Evolutionary conservation across 2,113 vertebrate species (phyloP).

Genomic region (Prunella himalayana): DNA sequence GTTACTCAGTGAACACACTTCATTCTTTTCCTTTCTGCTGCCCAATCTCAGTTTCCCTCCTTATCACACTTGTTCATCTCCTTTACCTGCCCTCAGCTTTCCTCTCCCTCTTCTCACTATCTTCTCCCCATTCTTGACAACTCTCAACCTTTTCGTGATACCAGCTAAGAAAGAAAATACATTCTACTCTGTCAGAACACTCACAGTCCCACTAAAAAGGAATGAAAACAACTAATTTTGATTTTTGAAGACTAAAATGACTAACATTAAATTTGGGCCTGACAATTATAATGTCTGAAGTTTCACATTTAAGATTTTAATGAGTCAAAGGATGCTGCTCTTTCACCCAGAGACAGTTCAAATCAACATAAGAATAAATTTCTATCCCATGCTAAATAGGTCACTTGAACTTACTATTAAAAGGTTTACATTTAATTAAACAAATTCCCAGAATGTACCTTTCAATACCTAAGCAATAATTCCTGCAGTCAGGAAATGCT

Average conservation of each 20-base stretch:
- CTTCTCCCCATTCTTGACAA: not conserved
- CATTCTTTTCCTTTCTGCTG: not conserved
- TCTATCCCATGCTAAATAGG: not conserved
- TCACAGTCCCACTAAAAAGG: not conserved
- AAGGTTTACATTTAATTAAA: not conserved
- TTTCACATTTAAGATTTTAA: not conserved
- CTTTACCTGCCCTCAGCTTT: slow-evolving; percentile 31
- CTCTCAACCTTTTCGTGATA: slow-evolving; percentile 4
- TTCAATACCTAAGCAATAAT: not conserved
- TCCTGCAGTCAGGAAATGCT: not conserved
- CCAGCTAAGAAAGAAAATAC: slow-evolving; percentile 6
- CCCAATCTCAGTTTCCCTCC: not conserved
- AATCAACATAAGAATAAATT: not conserved
- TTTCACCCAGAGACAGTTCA: not conserved
- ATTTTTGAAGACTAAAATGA: not conserved
- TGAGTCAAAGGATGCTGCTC: not conserved
- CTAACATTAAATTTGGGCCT: not conserved
- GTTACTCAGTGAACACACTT: not conserved
- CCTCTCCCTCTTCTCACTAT: slow-evolving; percentile 11
- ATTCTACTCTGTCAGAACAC: not conserved
- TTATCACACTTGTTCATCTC: not conserved
- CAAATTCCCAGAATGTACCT: not conserved
- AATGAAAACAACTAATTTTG: not conserved
- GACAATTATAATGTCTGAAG: not conserved
- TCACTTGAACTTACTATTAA: not conserved